Evolutionary conservation across 2,113 vertebrate genomes (phyloP), one percentile per base, ranked within the genome.

Genomic region (Gorsachius goisagi): DNA sequence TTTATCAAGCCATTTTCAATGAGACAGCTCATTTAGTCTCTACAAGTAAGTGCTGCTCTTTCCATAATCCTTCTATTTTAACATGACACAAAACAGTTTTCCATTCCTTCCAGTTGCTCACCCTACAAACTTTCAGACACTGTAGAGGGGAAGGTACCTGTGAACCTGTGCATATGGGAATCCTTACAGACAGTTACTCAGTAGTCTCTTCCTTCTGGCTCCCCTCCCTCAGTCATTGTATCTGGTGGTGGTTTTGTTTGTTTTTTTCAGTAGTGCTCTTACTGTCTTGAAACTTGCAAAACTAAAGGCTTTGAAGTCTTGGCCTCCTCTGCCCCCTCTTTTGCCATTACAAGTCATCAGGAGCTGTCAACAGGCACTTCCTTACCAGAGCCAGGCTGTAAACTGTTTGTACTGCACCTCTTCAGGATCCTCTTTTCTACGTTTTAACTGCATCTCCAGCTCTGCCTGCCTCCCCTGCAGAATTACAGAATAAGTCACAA

Each of bases 381-480:
- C 98, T 98, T 97, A 99, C 99, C 99, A 99, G 41, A 99, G 97
- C 99, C 99, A 99, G 93, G 99, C 98, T 72, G 98, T 99, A 96
- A 97, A 98, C 9, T 99, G 98, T 53, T 99, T 98, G 97, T 99
- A 98, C 72, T 99, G 99, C 49, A 99, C 98, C 78, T 99, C 98
- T 95, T 99, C 98, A 13, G 98, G 97, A 83, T 97, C 97, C 39
- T 98, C 99, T 96, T 99, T 99, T 76, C 98, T 98, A 59, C 98
- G 98, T 89, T 99, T 99, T 95, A 99, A 97, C 73, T 99, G 98
- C 98, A 99, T 97, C 85, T 99, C 99, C 97, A 99, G 90, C 88
- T 99, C 99, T 35, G 98, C 99, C 47, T 98, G 98, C 76, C 99
- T 98, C 33, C 99, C 99, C 99, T 99, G 95, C 39, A 95, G 66